Base-by-base conservation (phyloP, 1,140 invertebrate species). In the Cryptotermes secundus region DNA sequence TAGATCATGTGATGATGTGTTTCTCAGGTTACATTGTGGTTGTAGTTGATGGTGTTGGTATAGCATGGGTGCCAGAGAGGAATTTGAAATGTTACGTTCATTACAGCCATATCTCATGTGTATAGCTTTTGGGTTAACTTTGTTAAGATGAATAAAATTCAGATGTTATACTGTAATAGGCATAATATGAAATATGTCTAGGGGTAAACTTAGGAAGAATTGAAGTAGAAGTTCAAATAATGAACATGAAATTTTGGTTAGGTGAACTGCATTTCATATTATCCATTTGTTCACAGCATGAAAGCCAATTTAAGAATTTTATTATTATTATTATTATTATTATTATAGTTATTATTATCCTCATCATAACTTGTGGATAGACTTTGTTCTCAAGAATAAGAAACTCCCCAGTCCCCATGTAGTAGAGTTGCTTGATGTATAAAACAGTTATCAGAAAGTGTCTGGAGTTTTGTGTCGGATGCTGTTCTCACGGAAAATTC, bases 71-170 rank as follows among this genome's bases (percentile, higher is more conserved):
- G 53, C 81, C 42, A 82, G 81, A 82, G 53, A 59, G 42, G 53
- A 45, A 82, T 82, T 82, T 82, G 81, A 82, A 82, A 82, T 49
- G 81, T 45, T 82, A 31, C 45, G 81, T 82, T 82, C 81, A 82
- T 82, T 82, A 82, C 81, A 82, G 81, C 81, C 53, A 82, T 82
- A 59, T 82, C 81, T 38, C 42, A 59, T 49, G 81, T 19, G 42
- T 34, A 22, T 38, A 45, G 53, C 53, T 45, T 82, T 82, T 59
- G 31, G 53, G 42, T 49, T 45, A 45, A n/a, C n/a, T 49, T 82
- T 82, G 81, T 38, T 49, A 82, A 31, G 53, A 34, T 82, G 26
- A 65, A n/a, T 65, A 31, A n/a, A n/a, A 31, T n/a, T 72, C 59
- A 72, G 7, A 26, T 59, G 1, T 80, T 82, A 35, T 82, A 49